A percentile compares a stretch with the other conserved stretches of the same genome.
These are phyloP conservation scores for Antidorcas marsupialis DNA, from an alignment of 2,113 vertebrate species.

Conservation along the genomic window DNA sequence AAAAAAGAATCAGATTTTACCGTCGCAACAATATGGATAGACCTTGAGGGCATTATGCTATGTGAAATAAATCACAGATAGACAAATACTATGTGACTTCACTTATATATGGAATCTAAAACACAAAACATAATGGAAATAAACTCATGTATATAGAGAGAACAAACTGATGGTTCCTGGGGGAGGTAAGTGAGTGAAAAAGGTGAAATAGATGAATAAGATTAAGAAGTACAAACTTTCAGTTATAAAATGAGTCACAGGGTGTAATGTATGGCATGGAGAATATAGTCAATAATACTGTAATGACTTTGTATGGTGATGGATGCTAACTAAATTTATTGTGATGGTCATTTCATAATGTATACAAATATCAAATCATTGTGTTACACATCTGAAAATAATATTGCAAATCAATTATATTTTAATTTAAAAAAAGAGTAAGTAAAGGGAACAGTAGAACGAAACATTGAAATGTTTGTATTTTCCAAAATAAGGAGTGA, in stretches of 20 bases:
- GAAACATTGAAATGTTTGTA: neutral
- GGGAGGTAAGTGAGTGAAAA: neutral
- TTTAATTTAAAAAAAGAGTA: neutral
- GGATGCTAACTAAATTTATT: neutral
- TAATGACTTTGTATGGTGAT: neutral
- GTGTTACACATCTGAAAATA: neutral
- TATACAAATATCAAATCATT: neutral
- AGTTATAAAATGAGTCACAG: neutral
- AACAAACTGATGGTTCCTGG: neutral
- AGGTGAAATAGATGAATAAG: neutral
- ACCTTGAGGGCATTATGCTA: neutral
- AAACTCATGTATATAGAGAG: neutral
- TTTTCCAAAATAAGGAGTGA: neutral
- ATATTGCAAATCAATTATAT: neutral
- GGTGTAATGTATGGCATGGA: neutral
- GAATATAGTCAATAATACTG: neutral
- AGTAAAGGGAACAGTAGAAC: neutral
- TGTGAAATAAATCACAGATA: neutral
- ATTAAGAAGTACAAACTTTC: neutral
- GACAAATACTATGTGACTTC: neutral
- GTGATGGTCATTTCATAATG: neutral
- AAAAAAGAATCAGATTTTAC: neutral
- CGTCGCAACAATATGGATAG: neutral
- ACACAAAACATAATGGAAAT: neutral
- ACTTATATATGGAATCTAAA: neutral